phyloP scores from a whole-genome alignment of 2,113 vertebrate species.

The Terrapene triunguis region DNA sequence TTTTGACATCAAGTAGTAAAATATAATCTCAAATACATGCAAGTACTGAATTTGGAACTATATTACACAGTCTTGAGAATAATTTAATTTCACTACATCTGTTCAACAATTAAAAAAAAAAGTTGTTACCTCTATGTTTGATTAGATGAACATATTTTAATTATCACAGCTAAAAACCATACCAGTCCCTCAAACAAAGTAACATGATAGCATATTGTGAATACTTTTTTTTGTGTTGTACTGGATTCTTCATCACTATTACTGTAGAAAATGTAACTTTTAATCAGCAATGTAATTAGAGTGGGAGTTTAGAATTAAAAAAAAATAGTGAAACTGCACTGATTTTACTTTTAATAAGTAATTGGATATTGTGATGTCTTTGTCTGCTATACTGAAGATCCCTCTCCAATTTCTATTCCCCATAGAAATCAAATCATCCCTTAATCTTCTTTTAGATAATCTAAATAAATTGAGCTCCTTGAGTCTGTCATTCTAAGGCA shows the following conservation, averaged over 20 bases:
- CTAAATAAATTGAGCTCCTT: background rate
- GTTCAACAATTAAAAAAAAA: background rate
- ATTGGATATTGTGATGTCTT: rapidly evolving
- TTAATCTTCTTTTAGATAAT: background rate
- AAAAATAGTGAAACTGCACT: background rate
- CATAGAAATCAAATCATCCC: background rate
- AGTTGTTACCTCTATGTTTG: background rate
- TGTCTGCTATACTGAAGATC: background rate
- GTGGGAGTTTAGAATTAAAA: background rate
- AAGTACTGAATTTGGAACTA: background rate
- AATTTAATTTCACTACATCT: background rate
- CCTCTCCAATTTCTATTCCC: background rate
- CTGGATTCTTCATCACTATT: background rate
- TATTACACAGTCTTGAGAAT: background rate
- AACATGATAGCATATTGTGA: background rate
- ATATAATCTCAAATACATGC: background rate
- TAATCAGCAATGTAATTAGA: background rate
- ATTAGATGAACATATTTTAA: background rate
- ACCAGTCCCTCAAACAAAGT: background rate
- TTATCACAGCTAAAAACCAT: background rate
- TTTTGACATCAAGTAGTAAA: background rate
- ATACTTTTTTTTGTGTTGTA: background rate
- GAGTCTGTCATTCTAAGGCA: background rate
- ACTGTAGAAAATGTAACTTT: background rate
- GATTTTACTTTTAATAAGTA: background rate